Conservation (phyloP, 2,113 vertebrate species). For the Epinephelus cyanopodus region DNA sequence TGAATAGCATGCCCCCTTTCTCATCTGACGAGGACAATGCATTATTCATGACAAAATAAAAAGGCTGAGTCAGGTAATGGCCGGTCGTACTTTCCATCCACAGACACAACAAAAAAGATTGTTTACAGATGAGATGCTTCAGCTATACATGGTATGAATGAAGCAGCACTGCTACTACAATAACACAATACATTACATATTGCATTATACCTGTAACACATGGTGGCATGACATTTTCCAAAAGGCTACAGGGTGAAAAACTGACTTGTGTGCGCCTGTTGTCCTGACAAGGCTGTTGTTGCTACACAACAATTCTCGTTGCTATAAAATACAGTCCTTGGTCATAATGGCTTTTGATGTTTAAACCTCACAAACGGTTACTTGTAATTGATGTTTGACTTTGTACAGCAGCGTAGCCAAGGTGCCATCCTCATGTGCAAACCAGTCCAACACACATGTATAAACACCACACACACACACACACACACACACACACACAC, state of each 20-base stretch:
- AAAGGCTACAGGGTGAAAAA: neutral
- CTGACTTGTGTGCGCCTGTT: neutral
- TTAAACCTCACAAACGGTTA: neutral
- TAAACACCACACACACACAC: slow-evolving; percentile 3
- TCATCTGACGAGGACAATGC: slow-evolving; percentile 38
- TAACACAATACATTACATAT: neutral
- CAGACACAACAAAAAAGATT: neutral
- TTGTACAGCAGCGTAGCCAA: neutral
- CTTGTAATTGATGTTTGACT: slow-evolving; percentile 14
- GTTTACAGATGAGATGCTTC: slow-evolving; percentile 4
- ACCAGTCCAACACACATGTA: neutral
- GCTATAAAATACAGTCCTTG: neutral
- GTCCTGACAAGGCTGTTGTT: slow-evolving; percentile 1
- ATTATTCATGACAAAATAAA: slow-evolving; percentile 40
- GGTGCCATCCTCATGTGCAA: neutral
- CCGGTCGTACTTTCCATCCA: slow-evolving; percentile 1
- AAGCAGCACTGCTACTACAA: neutral
- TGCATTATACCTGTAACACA: neutral
- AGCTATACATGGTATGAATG: neutral
- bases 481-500: neutral
- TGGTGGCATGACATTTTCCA: slow-evolving; percentile 1
- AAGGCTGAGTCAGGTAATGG: slow-evolving; percentile 35
- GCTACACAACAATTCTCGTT: slow-evolving; percentile 6
- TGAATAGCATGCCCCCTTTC: neutral
- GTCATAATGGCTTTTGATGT: neutral